Evolutionary conservation across 1,140 invertebrate species (phyloP).

Genomic region (Neodiprion fabricii): DNA sequence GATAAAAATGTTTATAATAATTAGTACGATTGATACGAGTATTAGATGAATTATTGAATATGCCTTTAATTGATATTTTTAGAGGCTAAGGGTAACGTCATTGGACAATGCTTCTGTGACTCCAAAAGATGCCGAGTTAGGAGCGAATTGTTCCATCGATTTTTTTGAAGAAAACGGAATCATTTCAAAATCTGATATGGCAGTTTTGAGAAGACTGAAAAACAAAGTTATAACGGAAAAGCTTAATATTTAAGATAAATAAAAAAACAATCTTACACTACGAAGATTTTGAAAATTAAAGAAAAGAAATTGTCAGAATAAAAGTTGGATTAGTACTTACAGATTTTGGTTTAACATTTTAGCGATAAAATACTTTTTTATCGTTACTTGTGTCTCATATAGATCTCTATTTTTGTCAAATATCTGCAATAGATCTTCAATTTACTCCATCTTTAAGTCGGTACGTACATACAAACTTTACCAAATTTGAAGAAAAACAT

Average conservation of each 20-base stretch:
- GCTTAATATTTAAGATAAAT: neutral
- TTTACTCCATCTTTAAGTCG: too few species aligned
- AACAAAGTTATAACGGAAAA: neutral
- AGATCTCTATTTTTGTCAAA: neutral
- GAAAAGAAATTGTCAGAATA: neutral
- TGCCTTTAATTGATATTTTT: neutral
- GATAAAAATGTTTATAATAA: neutral
- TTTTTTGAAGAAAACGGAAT: neutral
- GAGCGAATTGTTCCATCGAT: neutral
- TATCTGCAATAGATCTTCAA: too few species aligned
- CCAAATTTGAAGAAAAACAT: too few species aligned
- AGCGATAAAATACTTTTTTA: too few species aligned
- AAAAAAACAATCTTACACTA: neutral
- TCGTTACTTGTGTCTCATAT: neutral
- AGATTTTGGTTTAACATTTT: neutral
- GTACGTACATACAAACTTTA: too few species aligned
- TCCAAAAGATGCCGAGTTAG: neutral
- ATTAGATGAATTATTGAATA: neutral
- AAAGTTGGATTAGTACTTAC: neutral
- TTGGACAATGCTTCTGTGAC: neutral
- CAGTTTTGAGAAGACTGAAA: neutral
- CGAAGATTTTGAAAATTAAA: neutral
- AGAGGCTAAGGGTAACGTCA: neutral
- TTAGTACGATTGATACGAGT: neutral
- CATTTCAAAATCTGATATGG: neutral